Conservation (phyloP, 2,888 invertebrate species). For the Cordylochernes scorpioides region DNA sequence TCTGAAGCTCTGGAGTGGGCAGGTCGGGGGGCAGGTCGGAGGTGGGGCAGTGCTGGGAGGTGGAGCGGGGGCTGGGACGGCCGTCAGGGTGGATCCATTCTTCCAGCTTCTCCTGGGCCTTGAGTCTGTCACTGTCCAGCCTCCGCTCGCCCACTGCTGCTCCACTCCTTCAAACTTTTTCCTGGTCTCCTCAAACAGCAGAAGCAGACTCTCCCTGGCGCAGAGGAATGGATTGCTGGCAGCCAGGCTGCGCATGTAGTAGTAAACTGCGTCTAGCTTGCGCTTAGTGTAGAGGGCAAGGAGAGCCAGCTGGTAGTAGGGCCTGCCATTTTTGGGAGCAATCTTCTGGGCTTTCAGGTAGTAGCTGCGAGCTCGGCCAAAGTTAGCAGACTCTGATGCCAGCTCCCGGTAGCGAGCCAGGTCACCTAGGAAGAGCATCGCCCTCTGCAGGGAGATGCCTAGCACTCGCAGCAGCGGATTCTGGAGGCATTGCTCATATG, state of each 20-base stretch:
- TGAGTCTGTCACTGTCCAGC: slow-evolving; percentile 28
- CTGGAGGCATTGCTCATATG: no score
- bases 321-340: slow-evolving; percentile 76
- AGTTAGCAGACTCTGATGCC: slow-evolving; percentile 49
- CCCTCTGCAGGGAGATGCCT: no score
- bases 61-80: no score
- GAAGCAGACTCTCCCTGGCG: slow-evolving; percentile 60
- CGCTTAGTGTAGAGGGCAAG: slow-evolving; percentile 36
- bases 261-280: slow-evolving; percentile 83
- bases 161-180: no score
- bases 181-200: slow-evolving; percentile 69
- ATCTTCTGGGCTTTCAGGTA: slow-evolving; percentile 78
- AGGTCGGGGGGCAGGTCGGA: no score
- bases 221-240: slow-evolving; percentile 75
- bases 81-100: slow-evolving; percentile 66
- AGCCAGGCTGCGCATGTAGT: slow-evolving; percentile 78
- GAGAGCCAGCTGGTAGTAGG: slow-evolving; percentile 79
- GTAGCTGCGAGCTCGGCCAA: slow-evolving; percentile 49
- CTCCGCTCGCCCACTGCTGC: no score
- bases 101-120: slow-evolving; percentile 36
- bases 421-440: slow-evolving; percentile 69
- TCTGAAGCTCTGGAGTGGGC: no score
- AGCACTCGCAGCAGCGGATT: no score
- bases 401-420: slow-evolving; percentile 53
- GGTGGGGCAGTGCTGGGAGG: no score